phyloP scores from a whole-genome alignment of 2,113 vertebrate genomes.

The Neolamprologus brichardi region DNA sequence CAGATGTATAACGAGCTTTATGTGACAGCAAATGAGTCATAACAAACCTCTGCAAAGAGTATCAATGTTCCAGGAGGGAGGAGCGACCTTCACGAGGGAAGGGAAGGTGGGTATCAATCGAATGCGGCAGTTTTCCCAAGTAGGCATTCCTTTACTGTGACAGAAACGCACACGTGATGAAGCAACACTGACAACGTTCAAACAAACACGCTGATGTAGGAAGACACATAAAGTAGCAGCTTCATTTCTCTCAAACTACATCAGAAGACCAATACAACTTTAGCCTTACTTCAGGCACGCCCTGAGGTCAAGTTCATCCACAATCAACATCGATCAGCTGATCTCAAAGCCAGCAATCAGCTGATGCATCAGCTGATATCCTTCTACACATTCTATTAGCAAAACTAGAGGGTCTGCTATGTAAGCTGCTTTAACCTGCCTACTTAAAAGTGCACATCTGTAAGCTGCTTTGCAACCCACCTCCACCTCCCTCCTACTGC shows the following conservation, averaged over 20 bases:
- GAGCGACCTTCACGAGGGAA: neutral
- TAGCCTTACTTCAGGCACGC: neutral
- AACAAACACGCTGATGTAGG: neutral
- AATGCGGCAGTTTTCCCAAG: neutral
- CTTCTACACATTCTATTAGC: neutral
- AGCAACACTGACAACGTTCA: neutral
- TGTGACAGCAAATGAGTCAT: neutral
- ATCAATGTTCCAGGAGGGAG: neutral
- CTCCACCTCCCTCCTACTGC: neutral
- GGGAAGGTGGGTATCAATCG: neutral
- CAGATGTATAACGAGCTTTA: conserved; percentile 19
- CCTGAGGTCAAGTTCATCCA: neutral
- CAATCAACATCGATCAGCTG: neutral
- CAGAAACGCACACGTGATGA: neutral
- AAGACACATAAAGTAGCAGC: rapidly evolving
- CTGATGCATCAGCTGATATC: neutral
- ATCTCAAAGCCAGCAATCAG: neutral
- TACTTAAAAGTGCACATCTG: neutral
- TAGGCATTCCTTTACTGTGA: neutral
- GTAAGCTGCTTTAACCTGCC: neutral
- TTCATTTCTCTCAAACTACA: neutral
- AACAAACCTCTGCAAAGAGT: neutral
- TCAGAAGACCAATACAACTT: neutral
- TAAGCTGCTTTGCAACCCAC: neutral
- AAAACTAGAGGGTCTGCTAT: neutral